These are phyloP conservation scores for Timema podura DNA, from an alignment of 2,888 invertebrate genomes.

Conservation along the genomic window DNA sequence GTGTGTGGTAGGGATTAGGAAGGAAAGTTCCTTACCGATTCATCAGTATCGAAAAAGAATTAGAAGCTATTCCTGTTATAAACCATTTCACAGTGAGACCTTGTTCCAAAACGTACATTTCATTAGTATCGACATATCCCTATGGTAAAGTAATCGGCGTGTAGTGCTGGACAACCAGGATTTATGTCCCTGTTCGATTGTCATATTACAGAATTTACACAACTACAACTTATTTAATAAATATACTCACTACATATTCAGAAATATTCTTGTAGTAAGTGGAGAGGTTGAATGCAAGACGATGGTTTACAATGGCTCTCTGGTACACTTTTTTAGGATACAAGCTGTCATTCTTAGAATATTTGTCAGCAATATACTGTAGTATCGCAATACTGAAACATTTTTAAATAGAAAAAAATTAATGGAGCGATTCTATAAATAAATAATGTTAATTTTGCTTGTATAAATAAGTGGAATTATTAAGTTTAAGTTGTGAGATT, in stretches of 20 bases:
- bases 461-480: not conserved
- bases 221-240: too few relatives aligned
- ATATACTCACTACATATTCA: conserved; percentile 56
- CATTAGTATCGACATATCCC: too few relatives aligned
- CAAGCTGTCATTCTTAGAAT: conserved; percentile 57
- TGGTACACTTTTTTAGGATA: conserved; percentile 68
- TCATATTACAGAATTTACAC: too few relatives aligned
- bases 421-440: not conserved
- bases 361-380: conserved; percentile 74
- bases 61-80: too few relatives aligned
- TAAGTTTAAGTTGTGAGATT: not conserved
- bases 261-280: conserved; percentile 69
- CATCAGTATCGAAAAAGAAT: too few relatives aligned
- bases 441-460: not conserved
- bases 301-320: conserved; percentile 73
- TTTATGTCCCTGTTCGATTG: too few relatives aligned
- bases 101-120: too few relatives aligned
- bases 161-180: too few relatives aligned
- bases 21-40: too few relatives aligned
- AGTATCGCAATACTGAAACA: conserved; percentile 55
- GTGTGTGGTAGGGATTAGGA: too few relatives aligned
- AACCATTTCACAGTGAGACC: too few relatives aligned
- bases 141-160: too few relatives aligned
- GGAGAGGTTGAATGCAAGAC: conserved; percentile 71
- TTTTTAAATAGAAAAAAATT: conserved; percentile 10